These are phyloP conservation scores for Mamestra configurata DNA, from an alignment of 1,140 invertebrate species.

Conservation along the genomic window DNA sequence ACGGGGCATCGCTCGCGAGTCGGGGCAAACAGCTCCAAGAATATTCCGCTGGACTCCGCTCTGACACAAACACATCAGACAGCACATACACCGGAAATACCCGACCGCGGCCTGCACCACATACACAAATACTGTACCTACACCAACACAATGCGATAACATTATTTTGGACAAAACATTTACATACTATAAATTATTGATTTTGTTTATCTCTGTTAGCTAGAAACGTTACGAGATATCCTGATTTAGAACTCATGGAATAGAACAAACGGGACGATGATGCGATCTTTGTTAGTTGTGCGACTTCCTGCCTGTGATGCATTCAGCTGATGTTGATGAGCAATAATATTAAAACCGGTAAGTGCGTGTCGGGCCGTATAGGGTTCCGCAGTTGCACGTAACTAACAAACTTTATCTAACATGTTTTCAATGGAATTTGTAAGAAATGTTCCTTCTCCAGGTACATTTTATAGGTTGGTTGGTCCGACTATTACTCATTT, in stretches of 20 bases:
- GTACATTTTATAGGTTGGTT: no score
- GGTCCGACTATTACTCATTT: no score
- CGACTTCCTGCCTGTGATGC: conserved; percentile 2
- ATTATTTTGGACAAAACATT: conserved; percentile 50
- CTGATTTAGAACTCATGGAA: conserved; percentile 44
- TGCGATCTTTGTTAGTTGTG: conserved; percentile 13
- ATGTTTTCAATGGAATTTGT: no score
- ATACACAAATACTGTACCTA: conserved; percentile 58
- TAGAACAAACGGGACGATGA: conserved; percentile 28
- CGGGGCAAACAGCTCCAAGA: conserved; percentile 63
- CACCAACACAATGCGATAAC: conserved; percentile 58
- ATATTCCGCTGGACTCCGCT: conserved; percentile 81
- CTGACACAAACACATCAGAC: conserved; percentile 55
- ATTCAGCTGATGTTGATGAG: not conserved
- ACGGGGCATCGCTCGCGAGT: conserved; percentile 68
- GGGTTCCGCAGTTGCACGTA: no score
- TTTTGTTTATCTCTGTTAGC: conserved; percentile 32
- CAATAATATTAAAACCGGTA: no score
- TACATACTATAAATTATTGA: conserved; percentile 36
- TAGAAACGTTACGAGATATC: conserved; percentile 44
- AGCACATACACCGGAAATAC: conserved; percentile 70
- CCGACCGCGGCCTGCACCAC: conserved; percentile 63
- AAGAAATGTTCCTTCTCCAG: no score
- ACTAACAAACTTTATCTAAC: no score
- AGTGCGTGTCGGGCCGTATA: no score